Base-by-base conservation (phyloP, 2,113 vertebrate genomes). In the Platichthys flesus region DNA sequence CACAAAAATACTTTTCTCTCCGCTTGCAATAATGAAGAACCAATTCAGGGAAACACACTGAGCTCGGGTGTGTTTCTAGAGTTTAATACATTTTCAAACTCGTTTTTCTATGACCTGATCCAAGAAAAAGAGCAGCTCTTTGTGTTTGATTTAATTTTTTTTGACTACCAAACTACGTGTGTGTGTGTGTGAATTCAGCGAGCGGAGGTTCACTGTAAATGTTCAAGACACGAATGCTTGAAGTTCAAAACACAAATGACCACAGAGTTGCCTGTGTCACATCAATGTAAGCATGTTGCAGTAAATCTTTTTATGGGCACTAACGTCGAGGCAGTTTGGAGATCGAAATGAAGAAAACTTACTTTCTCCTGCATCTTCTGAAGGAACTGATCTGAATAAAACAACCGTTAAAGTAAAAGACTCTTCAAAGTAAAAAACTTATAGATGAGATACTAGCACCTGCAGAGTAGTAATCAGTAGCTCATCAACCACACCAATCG, bases 21-120 rank as follows among this genome's bases (percentile, higher is more conserved):
- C 68, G 12, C 69, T 83, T 71, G 90, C 92, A 91, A 92, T 92
- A 93, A 93, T 28, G 45, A 67, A 1, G 35, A 37, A 52, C 52
- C 42, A 20, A 24, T 59, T 42, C 63, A 67, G 71, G 68, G 70
- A 26, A 58, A 49, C 9, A 7, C 45, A 57, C 55, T 3, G 40
- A 67, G 20, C 62, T 14, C 14, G 35, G 45, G 51, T 49, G n/a
- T 55, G 63, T 79, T 69, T 78, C 24, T 40, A 23, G 45, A 73
- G 72, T 67, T 67, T 9, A 67, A 24, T 8, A 24, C 5, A 4
- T 59, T 73, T 51, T 64, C 68, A 70, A 59, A 71, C 31, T 56
- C 0, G 15, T 68, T 70, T 54, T 51, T 72, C 12, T 69, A 70
- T 40, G 18, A 63, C 28, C 59, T 59, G 24, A 76, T 37, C 8